Evolutionary conservation across 2,888 invertebrate species (phyloP).

Genomic region (Chesias legatella): DNA sequence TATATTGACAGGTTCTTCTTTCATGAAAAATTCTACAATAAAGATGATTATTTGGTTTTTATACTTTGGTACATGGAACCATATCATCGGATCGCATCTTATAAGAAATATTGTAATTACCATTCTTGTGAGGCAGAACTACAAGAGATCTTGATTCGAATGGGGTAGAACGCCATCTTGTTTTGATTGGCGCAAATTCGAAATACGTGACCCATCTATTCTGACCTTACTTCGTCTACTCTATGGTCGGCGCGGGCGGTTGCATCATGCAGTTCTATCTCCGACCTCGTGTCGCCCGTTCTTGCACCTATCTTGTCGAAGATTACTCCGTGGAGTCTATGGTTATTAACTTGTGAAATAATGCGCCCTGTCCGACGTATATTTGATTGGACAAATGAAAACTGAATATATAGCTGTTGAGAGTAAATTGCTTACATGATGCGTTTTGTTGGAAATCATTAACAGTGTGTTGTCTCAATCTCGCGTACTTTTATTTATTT

Average conservation of each 20-base stretch:
- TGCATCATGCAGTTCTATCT: conserved; percentile 22
- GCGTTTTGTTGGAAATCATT: not conserved
- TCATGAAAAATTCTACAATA: too few species aligned
- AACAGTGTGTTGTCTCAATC: too few species aligned
- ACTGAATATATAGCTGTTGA: not conserved
- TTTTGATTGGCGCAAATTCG: too few species aligned
- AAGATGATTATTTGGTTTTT: too few species aligned
- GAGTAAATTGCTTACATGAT: not conserved
- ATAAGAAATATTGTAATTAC: too few species aligned
- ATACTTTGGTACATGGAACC: too few species aligned
- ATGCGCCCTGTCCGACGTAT: conserved; percentile 18
- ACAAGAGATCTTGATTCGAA: too few species aligned
- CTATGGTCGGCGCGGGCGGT: conserved; percentile 20
- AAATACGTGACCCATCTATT: conserved; percentile 7
- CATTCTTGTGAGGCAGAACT: too few species aligned
- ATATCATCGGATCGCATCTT: too few species aligned
- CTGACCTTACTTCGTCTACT: conserved; percentile 2
- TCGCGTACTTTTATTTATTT: too few species aligned
- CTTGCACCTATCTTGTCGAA: conserved; percentile 29
- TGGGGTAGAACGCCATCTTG: too few species aligned
- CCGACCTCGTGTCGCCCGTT: conserved; percentile 25
- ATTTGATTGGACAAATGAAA: conserved; percentile 17
- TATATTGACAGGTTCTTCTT: too few species aligned
- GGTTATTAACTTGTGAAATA: conserved; percentile 29
- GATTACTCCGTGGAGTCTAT: conserved; percentile 22